These are phyloP conservation scores for Numida meleagris DNA, from an alignment of 2,113 vertebrate species.

Conservation along the genomic window DNA sequence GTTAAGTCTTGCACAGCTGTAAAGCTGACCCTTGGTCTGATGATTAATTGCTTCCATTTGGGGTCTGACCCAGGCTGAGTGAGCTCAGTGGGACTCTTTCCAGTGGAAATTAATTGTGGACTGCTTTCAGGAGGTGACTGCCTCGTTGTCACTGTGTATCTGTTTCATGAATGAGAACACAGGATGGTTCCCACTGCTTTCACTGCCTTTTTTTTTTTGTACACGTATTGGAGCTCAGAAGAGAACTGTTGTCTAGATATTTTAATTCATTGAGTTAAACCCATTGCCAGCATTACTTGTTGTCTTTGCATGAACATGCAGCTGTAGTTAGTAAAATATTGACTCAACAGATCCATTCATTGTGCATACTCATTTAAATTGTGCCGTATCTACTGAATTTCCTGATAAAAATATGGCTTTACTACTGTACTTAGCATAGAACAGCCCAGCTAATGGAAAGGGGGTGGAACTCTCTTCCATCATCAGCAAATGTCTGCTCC, in stretches of 20 bases:
- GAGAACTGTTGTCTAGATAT: neutral
- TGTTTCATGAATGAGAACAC: neutral
- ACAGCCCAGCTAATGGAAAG: neutral
- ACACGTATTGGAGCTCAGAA: neutral
- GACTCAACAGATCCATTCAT: neutral
- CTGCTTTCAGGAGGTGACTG: neutral
- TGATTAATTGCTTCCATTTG: neutral
- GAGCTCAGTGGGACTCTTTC: neutral
- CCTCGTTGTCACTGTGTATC: neutral
- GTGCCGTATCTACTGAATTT: slow-evolving; percentile 11
- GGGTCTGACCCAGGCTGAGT: neutral
- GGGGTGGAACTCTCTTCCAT: neutral
- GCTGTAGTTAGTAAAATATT: neutral
- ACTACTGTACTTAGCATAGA: neutral
- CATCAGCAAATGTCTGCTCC: neutral
- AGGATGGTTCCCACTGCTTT: neutral
- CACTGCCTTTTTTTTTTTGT: neutral
- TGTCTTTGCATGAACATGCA: neutral
- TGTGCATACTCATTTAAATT: neutral
- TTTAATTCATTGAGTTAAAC: neutral
- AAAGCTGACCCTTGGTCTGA: neutral
- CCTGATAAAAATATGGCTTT: neutral
- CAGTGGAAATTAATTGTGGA: neutral
- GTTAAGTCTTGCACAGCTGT: neutral
- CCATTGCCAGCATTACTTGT: neutral